Base-by-base conservation (phyloP, 1,140 invertebrate species). In the Radopholus similis region DNA sequence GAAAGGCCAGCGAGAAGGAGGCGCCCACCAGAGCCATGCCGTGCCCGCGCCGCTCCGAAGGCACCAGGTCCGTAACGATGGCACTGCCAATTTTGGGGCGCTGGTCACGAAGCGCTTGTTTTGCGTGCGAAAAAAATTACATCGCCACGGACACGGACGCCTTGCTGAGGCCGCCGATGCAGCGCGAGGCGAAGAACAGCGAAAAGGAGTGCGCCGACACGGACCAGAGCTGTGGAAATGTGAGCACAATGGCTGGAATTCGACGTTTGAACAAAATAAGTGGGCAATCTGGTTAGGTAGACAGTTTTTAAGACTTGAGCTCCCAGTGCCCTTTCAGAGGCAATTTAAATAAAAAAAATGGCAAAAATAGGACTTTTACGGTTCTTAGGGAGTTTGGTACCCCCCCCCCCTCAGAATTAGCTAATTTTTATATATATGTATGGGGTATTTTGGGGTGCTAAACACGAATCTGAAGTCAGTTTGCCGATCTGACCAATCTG, bases 21-120 rank as follows among this genome's bases (percentile, higher is more conserved):
- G 96, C 89, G 15, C 95, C 95, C 66, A 98, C 90, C 34, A 97
- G 83, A 18, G 95, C 95, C 91, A 98, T 98, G 83, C 92, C 94
- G 84, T 88, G 89, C 30, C 91, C 92, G 76, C 94, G 87, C 30
- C 89, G 89, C 77, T 89, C 88, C 15, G 88, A 84, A 32, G 88
- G 87, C 18, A 90, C 93, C 5, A 93, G 89, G 87, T 99, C 95
- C 21, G 93, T 93, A 84, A 59, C 75, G 37, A 49, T 13, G 11
- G 18, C 1, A 13, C n/a, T 49, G 11, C 11, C 11, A 49, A 59
- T 55, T 55, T 8, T 47, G 5, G n/a, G 42, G n/a, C 58, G 21
- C 23, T 32, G 35, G 83, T 86, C 87, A 93, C 92, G 95, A 98
- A 98, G 83, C 92, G 94, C 84, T 88, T 90, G 30, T 89, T 89